Conservation (phyloP, 2,797 vertebrate genomes). For the Otus scops region DNA sequence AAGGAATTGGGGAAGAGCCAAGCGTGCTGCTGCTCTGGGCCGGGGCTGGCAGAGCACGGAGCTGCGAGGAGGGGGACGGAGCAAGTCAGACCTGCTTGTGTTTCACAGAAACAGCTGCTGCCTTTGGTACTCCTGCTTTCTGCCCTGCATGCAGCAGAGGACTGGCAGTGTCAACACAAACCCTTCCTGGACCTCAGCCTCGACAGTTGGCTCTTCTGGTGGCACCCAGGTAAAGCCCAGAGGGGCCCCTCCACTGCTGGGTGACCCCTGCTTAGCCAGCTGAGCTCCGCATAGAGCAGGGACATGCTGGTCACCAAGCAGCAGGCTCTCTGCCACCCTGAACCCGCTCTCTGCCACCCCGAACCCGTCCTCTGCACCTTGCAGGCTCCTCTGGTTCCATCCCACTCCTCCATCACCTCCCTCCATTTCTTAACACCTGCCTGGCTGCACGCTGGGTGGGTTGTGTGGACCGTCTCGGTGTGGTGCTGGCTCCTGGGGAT, state of each 20-base stretch:
- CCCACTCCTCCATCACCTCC: not conserved
- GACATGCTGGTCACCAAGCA: not conserved
- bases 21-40: not conserved
- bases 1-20: not conserved
- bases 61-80: not conserved
- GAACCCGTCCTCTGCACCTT: not conserved
- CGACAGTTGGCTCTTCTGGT: not conserved
- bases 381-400: not conserved
- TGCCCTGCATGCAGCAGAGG: not conserved
- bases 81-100: not conserved
- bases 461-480: not conserved
- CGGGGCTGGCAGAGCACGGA: not conserved
- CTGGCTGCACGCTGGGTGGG: rapidly evolving
- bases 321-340: not conserved
- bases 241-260: not conserved
- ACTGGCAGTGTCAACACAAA: not conserved
- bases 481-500: not conserved
- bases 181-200: not conserved
- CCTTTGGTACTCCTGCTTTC: not conserved
- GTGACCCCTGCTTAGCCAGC: not conserved
- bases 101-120: not conserved
- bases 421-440: not conserved
- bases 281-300: not conserved
- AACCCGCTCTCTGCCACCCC: not conserved
- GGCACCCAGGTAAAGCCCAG: not conserved